Evolutionary conservation across 2,888 invertebrate genomes (phyloP).

Genomic region (Stenodema calcarata): DNA sequence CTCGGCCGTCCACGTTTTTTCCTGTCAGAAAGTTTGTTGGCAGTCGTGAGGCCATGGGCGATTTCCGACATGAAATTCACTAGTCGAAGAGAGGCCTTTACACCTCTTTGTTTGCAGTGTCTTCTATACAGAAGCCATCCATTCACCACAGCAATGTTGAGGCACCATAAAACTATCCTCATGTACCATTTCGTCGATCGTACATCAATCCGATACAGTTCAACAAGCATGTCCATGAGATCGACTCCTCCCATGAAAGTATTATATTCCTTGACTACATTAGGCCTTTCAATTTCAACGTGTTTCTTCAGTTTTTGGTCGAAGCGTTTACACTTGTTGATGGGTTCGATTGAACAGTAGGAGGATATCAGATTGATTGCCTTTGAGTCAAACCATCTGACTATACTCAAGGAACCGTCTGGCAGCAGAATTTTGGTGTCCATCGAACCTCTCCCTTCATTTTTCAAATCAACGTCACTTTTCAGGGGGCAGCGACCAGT

Average conservation of each 20-base stretch:
- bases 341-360: slow-evolving; percentile 56
- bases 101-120: slow-evolving; percentile 32
- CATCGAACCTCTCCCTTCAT: slow-evolving; percentile 56
- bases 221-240: slow-evolving; percentile 58
- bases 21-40: neutral
- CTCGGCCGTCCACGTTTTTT: slow-evolving; percentile 30
- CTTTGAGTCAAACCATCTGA: slow-evolving; percentile 58
- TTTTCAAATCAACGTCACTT: slow-evolving; percentile 55
- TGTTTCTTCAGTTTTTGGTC: slow-evolving; percentile 51
- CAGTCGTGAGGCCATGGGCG: slow-evolving; percentile 8
- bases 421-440: slow-evolving; percentile 50
- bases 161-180: slow-evolving; percentile 56
- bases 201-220: slow-evolving; percentile 58
- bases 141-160: slow-evolving; percentile 55
- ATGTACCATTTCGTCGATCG: slow-evolving; percentile 57
- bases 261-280: slow-evolving; percentile 58
- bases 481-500: slow-evolving; percentile 42
- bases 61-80: neutral
- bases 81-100: neutral
- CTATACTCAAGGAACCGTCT: slow-evolving; percentile 52
- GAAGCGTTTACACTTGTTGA: slow-evolving; percentile 56
- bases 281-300: slow-evolving; percentile 55
- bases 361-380: slow-evolving; percentile 58
- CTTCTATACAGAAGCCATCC: slow-evolving; percentile 53
- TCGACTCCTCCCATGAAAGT: too few relatives aligned